Conservation (phyloP, 2,113 vertebrate genomes). For the Orthonyx spaldingii region DNA sequence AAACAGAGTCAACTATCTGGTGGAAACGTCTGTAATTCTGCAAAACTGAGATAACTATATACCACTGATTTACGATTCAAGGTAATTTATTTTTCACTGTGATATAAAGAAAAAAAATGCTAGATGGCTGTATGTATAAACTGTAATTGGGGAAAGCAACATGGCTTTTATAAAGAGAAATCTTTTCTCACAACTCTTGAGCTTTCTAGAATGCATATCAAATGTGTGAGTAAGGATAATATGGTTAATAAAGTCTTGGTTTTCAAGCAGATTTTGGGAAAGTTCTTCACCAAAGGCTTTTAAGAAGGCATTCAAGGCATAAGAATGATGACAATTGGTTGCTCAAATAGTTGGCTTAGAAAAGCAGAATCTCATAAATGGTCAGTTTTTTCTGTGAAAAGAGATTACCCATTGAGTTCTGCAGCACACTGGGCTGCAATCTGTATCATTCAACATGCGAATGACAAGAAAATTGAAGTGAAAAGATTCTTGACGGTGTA, state of each 20-base stretch:
- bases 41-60: not conserved
- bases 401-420: not conserved
- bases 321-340: not conserved
- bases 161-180: not conserved
- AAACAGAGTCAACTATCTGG: not conserved
- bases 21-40: not conserved
- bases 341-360: not conserved
- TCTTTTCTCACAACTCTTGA: accelerated
- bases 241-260: not conserved
- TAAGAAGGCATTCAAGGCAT: not conserved
- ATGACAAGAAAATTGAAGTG: not conserved
- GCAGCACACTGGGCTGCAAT: not conserved
- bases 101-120: not conserved
- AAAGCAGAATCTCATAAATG: not conserved
- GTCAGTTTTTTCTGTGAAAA: not conserved
- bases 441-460: not conserved
- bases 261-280: not conserved
- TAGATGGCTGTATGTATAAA: not conserved
- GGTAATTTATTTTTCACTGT: not conserved
- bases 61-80: not conserved
- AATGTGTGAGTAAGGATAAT: not conserved
- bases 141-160: not conserved
- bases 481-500: not conserved
- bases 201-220: not conserved
- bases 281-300: not conserved